Evolutionary conservation across 1,140 invertebrate genomes (phyloP), one percentile per base, ranked within the genome.

Genomic region (Teleogryllus occipitalis): DNA sequence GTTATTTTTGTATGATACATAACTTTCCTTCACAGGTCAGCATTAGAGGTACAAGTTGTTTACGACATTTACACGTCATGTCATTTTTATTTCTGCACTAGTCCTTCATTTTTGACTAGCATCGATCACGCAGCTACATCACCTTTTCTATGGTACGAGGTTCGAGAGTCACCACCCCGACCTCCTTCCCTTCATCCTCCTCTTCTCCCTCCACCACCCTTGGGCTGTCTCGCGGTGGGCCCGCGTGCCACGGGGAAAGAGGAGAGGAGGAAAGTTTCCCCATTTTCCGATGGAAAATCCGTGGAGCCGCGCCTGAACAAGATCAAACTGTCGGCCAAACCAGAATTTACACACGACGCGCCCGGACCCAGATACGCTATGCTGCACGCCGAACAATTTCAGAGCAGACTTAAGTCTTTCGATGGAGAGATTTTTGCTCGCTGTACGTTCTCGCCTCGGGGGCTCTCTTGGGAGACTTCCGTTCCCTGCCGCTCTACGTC

Each of bases 271-370:
- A 65, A 65, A 65, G 54, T 65, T 65, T 65, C 54, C 54, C 54
- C 54, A 65, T 65, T 65, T 65, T 65, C 54, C 54, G 54, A 65
- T 65, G 54, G 54, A 65, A 65, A 65, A 65, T 65, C 54, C 54
- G 27, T 3, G 54, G 54, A 10, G 54, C 18, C 54, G 54, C 54
- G 54, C 54, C 54, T 65, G 54, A 65, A 65, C 54, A 65, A 65
- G 54, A 65, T 65, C 54, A 65, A 65, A 65, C 54, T 65, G 54
- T 65, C 54, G 54, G 54, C 54, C 54, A 65, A 65, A 65, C 54
- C 54, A 65, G 54, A 65, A 65, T 65, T 65, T 65, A 65, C 18
- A 65, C 54, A 65, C 54, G 54, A 65, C 54, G 54, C 54, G 54
- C 54, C 54, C 54, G 10, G 18, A 7, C 54, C 27, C 54, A 65